Conservation (phyloP, 2,113 vertebrate genomes). For the Brachionichthys hirsutus region DNA sequence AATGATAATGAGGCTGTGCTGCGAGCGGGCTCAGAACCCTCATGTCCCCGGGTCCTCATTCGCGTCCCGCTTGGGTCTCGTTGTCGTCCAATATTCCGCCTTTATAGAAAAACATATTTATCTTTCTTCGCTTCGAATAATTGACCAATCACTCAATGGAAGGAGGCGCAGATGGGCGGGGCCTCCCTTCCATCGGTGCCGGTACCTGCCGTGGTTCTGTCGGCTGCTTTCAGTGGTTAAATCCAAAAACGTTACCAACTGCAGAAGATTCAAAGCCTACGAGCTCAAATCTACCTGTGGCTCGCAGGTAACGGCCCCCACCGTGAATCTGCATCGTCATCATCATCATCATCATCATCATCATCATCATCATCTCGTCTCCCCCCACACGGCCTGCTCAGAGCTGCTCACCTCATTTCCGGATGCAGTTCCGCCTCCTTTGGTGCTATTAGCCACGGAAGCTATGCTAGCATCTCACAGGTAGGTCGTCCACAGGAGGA, state of each 20-base stretch:
- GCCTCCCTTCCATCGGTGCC: too few relatives aligned
- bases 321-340: slow-evolving; percentile 63
- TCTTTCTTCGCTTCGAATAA: slow-evolving; percentile 65
- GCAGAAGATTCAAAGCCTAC: slow-evolving; percentile 27
- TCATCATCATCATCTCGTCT: too few relatives aligned
- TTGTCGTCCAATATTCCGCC: slow-evolving; percentile 50
- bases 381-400: too few relatives aligned
- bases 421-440: too few relatives aligned
- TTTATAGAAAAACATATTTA: slow-evolving; percentile 63
- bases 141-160: slow-evolving; percentile 74
- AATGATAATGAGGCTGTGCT: slow-evolving; percentile 36
- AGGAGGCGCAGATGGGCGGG: slow-evolving; percentile 71
- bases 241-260: slow-evolving; percentile 40
- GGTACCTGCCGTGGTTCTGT: too few relatives aligned
- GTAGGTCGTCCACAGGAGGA: too few relatives aligned
- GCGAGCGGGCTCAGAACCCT: not conserved
- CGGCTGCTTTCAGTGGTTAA: slow-evolving; percentile 23
- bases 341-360: too few relatives aligned
- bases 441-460: too few relatives aligned
- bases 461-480: too few relatives aligned
- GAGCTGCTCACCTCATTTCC: too few relatives aligned
- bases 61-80: slow-evolving; percentile 46
- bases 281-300: slow-evolving; percentile 52
- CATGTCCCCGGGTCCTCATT: slow-evolving; percentile 40
- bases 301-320: slow-evolving; percentile 37